Base-by-base conservation (phyloP, 1,140 invertebrate species). In the Drosophila simulans region DNA sequence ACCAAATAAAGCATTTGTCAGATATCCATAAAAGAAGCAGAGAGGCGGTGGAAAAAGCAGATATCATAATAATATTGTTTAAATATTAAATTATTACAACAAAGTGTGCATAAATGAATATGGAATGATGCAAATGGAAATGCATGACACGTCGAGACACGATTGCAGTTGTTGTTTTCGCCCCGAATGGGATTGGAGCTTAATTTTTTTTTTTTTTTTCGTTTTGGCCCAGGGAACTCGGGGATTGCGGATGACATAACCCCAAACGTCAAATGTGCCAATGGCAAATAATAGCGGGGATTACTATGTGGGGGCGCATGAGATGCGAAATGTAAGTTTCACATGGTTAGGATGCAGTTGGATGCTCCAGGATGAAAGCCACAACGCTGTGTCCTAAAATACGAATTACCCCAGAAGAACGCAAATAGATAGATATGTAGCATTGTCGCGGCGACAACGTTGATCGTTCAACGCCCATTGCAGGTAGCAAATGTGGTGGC, bases 51-150 rank as follows among this genome's bases (percentile, higher is more conserved):
- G 25, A 55, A 63, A 58, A 55, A 37, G 62, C 42, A 52, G 51
- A 77, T 49, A 71, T 22, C 20, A 22, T 73, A 84, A 80, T 74
- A 86, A 83, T 79, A 88, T 83, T 76, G 83, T 88, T 86, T 59
- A 88, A 88, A 86, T 88, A 89, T 89, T 76, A 88, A 86, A 86
- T 86, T 88, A 86, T 86, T 88, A 83, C 82, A 83, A 79, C 65
- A 77, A 86, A 74, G 66, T 88, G 83, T 79, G 75, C 83, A 86
- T 86, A 86, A 88, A 88, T 88, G 84, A 79, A 88, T 86, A 86
- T 71, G 75, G 70, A 88, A 88, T 86, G 79, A 86, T 81, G 79
- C 62, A 72, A 65, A 79, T 81, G 79, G 69, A 48, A 88, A 88
- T 86, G 82, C 82, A 79, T 86, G 79, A 83, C 82, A 82, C 78